Evolutionary conservation across 2,113 vertebrate genomes (phyloP).

Genomic region (Ivindomyrus marchei): DNA sequence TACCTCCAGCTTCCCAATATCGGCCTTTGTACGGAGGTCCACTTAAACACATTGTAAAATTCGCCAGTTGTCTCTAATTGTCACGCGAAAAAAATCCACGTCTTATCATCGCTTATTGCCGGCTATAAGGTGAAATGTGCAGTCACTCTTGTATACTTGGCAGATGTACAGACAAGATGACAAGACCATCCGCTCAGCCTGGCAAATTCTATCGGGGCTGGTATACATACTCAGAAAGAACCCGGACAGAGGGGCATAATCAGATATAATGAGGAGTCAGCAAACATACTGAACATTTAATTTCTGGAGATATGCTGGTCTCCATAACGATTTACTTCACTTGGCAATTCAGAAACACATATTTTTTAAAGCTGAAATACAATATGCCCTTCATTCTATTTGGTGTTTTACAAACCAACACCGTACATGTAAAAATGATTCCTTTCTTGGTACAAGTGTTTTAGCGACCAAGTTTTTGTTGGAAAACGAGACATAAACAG

Average conservation of each 20-base stretch:
- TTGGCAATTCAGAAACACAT: not conserved
- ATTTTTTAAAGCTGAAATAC: not conserved
- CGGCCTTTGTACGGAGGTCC: not conserved
- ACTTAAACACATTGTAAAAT: not conserved
- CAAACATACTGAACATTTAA: not conserved
- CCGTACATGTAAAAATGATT: not conserved
- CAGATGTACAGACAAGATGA: not conserved
- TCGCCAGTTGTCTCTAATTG: not conserved
- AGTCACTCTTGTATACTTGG: not conserved
- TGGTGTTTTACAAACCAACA: not conserved
- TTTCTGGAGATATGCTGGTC: not conserved
- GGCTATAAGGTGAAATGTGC: not conserved
- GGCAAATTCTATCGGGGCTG: not conserved
- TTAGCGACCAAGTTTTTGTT: not conserved
- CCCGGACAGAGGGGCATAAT: not conserved
- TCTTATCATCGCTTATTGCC: not conserved
- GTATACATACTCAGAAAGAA: not conserved
- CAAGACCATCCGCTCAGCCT: not conserved
- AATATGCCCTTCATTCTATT: not conserved
- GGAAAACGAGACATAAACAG: not conserved
- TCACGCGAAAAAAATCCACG: not conserved
- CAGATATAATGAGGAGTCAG: constrained; percentile 26
- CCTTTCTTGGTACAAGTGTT: not conserved
- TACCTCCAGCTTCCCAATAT: not conserved
- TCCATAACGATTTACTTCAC: not conserved